A percentile compares a stretch with the other conserved stretches of the same genome.
Evolutionary conservation across 2,797 vertebrate species (phyloP).

Genomic region (Petrocephalus sullivani): DNA sequence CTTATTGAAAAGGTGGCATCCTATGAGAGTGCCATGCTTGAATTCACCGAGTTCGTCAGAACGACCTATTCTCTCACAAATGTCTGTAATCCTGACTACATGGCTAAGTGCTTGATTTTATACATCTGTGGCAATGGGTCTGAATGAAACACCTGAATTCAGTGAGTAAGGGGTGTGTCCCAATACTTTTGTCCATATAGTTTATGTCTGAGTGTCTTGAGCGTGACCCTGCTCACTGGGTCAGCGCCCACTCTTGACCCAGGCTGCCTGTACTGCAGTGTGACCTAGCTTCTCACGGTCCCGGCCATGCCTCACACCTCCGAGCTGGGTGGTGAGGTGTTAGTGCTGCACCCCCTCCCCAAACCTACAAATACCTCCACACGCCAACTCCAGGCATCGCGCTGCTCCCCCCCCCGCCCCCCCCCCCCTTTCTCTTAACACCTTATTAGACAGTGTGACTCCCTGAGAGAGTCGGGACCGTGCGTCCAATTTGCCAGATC

Average conservation of each 20-base stretch:
- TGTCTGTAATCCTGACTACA: neutral
- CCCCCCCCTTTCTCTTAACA: neutral
- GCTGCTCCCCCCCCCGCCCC: neutral
- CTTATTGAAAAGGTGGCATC: neutral
- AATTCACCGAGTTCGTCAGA: neutral
- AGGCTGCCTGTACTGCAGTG: neutral
- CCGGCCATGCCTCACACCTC: conserved; percentile 24
- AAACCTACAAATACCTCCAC: conserved; percentile 17
- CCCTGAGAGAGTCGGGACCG: neutral
- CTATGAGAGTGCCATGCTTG: neutral
- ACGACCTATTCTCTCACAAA: neutral
- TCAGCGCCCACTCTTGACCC: neutral
- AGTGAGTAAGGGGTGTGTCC: neutral
- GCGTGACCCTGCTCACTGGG: neutral
- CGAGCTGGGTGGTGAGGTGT: conserved; percentile 26
- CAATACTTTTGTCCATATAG: neutral
- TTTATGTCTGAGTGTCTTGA: neutral
- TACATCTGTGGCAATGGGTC: neutral
- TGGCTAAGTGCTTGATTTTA: neutral
- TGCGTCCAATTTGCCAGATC: neutral
- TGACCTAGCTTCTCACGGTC: neutral
- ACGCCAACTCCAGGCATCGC: conserved; percentile 18
- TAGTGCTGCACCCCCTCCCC: neutral
- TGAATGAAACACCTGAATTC: neutral
- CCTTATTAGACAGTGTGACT: conserved; percentile 3